Evolutionary conservation across 2,797 vertebrate species (phyloP).

Genomic region (Betta splendens): DNA sequence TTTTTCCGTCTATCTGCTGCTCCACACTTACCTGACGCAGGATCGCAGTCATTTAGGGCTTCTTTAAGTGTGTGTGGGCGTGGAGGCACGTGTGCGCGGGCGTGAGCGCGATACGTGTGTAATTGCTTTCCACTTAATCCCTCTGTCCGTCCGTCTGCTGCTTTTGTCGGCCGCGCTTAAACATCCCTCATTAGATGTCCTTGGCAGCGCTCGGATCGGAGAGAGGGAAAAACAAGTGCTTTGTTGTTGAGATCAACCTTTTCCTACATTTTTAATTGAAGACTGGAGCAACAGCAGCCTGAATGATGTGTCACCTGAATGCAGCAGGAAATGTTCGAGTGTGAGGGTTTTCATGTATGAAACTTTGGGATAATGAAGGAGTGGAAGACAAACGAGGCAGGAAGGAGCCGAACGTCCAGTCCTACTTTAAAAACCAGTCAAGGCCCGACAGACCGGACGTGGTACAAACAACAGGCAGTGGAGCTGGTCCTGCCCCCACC

Average conservation of each 20-base stretch:
- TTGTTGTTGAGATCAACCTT: conserved; percentile 8
- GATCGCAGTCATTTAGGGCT: neutral
- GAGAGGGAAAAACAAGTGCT: conserved; percentile 1
- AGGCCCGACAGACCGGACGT: too few species aligned
- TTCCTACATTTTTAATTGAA: neutral
- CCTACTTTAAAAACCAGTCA: too few species aligned
- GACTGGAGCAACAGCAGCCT: too few species aligned
- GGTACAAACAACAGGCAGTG: too few species aligned
- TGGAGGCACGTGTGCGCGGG: conserved; percentile 15
- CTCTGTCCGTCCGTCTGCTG: conserved; percentile 27
- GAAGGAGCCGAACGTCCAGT: too few species aligned
- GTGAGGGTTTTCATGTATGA: too few species aligned
- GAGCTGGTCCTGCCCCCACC: too few species aligned
- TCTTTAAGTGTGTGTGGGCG: neutral
- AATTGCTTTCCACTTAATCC: conserved; percentile 25
- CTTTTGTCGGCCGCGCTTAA: conserved; percentile 53
- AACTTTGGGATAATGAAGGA: too few species aligned
- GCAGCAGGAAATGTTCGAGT: too few species aligned
- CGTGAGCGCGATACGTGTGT: conserved; percentile 8
- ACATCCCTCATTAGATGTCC: conserved; percentile 56
- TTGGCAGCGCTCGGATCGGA: conserved; percentile 23
- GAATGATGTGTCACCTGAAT: neutral
- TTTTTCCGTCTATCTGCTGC: neutral
- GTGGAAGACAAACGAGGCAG: too few species aligned
- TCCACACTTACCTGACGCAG: too few species aligned